phyloP scores from a whole-genome alignment of 1,140 invertebrate genomes.

The Formica exsecta region DNA sequence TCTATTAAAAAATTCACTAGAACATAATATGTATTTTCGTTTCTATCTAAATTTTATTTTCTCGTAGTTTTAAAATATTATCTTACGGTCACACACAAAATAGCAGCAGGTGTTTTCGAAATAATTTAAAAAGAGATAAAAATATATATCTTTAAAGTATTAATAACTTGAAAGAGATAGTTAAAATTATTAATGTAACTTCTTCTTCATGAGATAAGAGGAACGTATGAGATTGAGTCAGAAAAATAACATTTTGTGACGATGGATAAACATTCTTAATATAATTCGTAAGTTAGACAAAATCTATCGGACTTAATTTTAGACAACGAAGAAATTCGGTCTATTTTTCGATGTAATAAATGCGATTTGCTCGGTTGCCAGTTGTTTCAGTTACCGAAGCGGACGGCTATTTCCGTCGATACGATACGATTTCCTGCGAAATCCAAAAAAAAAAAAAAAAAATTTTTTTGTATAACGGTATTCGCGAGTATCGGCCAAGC shows the following conservation, averaged over 20 bases:
- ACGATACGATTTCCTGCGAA: conserved; percentile 46
- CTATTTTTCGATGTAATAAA: conserved; percentile 67
- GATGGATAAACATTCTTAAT: conserved; percentile 7
- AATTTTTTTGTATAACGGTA: conserved; percentile 34
- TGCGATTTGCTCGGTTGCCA: conserved; percentile 41
- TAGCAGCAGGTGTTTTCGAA: background rate
- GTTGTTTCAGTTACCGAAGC: conserved; percentile 39
- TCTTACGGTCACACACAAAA: background rate
- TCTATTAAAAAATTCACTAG: background rate
- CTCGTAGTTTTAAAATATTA: background rate
- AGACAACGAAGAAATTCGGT: conserved; percentile 46
- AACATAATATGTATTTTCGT: background rate
- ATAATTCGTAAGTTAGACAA: conserved; percentile 28
- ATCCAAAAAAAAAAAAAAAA: conserved; percentile 35
- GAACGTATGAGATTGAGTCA: background rate
- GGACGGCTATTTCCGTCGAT: conserved; percentile 67
- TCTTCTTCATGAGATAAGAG: background rate
- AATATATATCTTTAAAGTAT: background rate
- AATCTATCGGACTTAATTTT: conserved; percentile 46
- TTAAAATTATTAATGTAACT: background rate
- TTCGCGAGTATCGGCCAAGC: conserved; percentile 33
- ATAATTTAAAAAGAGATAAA: background rate
- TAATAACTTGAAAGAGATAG: background rate
- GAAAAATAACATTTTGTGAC: background rate
- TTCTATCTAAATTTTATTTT: background rate